Percentiles rank a stretch among this genome's conserved stretches.
phyloP scores from a whole-genome alignment of 2,888 invertebrate species.

The Calameuta filiformis region DNA sequence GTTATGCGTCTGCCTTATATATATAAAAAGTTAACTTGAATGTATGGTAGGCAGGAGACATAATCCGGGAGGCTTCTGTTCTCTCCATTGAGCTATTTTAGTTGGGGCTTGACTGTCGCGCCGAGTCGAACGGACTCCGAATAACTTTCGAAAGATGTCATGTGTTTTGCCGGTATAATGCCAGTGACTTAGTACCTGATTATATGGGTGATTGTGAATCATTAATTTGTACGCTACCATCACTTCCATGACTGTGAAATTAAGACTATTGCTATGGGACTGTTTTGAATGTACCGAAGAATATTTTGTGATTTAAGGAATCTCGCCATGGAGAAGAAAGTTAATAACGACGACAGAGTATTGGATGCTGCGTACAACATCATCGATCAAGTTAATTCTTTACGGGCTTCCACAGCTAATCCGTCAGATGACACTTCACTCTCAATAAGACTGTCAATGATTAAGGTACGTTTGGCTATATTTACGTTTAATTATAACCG shows the following conservation, averaged over 20 bases:
- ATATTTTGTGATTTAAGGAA: constrained; percentile 28
- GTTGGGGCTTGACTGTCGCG: constrained; percentile 55
- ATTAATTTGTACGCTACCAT: neutral
- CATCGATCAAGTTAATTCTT: constrained; percentile 65
- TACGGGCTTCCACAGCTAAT: constrained; percentile 73
- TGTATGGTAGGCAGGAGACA: constrained; percentile 17
- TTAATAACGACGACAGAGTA: constrained; percentile 36
- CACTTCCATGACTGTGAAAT: constrained; percentile 12
- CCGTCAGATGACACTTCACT: constrained; percentile 75
- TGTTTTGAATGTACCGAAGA: neutral
- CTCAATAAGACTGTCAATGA: constrained; percentile 73
- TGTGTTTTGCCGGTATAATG: neutral
- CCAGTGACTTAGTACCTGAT: neutral
- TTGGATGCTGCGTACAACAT: constrained; percentile 58
- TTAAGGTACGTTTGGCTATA: constrained; percentile 68
- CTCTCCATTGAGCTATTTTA: constrained; percentile 57
- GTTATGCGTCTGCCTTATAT: neutral
- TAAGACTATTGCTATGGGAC: neutral
- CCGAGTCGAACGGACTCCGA: constrained; percentile 47
- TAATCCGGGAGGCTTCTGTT: constrained; percentile 35
- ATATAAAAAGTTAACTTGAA: neutral
- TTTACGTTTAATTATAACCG: neutral
- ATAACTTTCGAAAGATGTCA: constrained; percentile 35
- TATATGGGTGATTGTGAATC: neutral
- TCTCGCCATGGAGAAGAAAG: constrained; percentile 52